phyloP scores from a whole-genome alignment of 1,140 invertebrate genomes.

The Aporrectodea caliginosa region DNA sequence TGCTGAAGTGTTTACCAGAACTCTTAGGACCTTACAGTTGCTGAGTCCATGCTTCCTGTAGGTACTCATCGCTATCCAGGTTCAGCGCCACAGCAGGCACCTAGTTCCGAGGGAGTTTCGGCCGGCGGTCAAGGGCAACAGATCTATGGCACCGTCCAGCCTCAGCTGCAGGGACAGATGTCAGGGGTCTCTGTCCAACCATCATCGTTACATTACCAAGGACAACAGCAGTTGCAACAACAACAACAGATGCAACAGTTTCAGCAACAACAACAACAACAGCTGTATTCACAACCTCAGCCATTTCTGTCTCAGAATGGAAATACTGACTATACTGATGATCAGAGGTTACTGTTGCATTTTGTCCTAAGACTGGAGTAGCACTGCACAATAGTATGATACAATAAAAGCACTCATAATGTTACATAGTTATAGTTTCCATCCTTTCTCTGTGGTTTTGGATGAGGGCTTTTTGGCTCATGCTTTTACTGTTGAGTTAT shows the following conservation, averaged over 20 bases:
- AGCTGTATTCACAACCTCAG: neutral
- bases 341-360: neutral
- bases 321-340: neutral
- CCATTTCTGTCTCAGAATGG: neutral
- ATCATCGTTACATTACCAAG: neutral
- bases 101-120: neutral
- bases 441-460: too few relatives aligned
- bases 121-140: neutral
- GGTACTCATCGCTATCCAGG: neutral
- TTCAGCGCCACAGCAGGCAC: neutral
- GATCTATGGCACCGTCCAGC: neutral
- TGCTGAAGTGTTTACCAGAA: too few relatives aligned
- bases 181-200: too few relatives aligned
- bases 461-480: too few relatives aligned
- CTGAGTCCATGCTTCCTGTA: too few relatives aligned
- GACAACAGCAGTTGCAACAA: neutral
- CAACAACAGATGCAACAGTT: conserved; percentile 9
- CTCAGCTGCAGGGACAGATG: neutral
- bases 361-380: too few relatives aligned
- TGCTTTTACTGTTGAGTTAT: too few relatives aligned
- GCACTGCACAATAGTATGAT: too few relatives aligned
- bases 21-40: too few relatives aligned
- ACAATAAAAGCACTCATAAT: too few relatives aligned
- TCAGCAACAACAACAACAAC: neutral
- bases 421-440: too few relatives aligned